phyloP scores from a whole-genome alignment of 2,113 vertebrate genomes.

The Vidua chalybeata region DNA sequence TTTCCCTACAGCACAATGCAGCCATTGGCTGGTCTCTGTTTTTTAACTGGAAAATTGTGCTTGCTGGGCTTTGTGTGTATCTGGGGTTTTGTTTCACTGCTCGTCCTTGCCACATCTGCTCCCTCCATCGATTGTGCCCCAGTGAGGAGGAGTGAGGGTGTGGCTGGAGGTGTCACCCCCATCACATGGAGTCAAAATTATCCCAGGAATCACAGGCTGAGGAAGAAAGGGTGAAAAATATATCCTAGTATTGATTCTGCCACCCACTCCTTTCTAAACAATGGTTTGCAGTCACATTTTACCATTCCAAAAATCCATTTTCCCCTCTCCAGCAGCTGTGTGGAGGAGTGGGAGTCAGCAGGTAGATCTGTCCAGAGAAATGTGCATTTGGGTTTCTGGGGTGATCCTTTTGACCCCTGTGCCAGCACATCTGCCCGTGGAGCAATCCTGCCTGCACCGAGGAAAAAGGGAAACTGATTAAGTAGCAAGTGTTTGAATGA shows the following conservation, averaged over 20 bases:
- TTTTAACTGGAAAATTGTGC: background rate
- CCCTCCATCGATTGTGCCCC: background rate
- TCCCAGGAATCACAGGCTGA: background rate
- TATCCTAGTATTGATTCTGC: background rate
- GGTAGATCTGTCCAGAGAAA: background rate
- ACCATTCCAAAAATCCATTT: background rate
- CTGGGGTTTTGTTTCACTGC: background rate
- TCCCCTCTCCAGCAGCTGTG: background rate
- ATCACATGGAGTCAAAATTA: accelerated
- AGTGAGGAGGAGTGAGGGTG: accelerated
- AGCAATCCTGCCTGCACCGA: background rate
- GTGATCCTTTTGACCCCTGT: background rate
- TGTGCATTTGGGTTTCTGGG: background rate
- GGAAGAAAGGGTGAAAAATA: background rate
- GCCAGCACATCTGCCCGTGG: background rate
- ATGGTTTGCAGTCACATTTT: background rate
- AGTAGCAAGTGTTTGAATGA: background rate
- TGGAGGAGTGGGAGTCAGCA: background rate
- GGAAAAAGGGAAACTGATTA: background rate
- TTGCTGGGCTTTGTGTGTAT: background rate
- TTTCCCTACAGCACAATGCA: background rate
- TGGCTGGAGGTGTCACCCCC: background rate
- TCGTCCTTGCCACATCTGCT: background rate
- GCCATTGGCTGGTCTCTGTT: background rate
- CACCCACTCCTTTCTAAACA: background rate